Conservation (phyloP, 1,140 invertebrate species). For the Portunus trituberculatus region DNA sequence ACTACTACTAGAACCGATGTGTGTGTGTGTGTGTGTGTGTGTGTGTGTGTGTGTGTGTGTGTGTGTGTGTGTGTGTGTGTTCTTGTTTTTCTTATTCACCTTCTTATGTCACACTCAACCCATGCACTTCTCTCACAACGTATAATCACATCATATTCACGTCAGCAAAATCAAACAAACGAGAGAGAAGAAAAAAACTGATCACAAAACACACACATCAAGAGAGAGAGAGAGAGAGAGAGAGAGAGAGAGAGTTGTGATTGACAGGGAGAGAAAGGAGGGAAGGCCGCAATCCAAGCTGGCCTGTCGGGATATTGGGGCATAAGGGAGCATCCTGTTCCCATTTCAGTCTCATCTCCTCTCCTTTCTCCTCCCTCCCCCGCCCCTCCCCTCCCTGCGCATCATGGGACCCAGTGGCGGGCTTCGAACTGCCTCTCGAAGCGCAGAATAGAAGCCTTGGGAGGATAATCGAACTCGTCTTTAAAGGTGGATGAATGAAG, state of each 20-base stretch:
- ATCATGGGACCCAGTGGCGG: background rate
- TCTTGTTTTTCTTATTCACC: background rate
- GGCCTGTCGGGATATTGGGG: background rate
- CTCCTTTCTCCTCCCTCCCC: background rate
- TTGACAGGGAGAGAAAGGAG: background rate
- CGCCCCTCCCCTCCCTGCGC: background rate
- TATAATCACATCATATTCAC: no score
- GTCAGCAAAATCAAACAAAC: no score
- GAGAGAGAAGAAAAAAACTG: no score
- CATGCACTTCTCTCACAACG: no score
- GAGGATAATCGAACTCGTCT: slow-evolving; percentile 20
- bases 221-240: slow-evolving; percentile 20
- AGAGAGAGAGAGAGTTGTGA: background rate
- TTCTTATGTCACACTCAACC: no score
- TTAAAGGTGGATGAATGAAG: background rate
- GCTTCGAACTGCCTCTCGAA: background rate
- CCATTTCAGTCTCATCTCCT: background rate
- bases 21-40: slow-evolving; percentile 4
- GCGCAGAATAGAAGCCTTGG: background rate
- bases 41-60: background rate
- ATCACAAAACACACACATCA: no score
- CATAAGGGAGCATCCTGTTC: slow-evolving; percentile 9
- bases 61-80: background rate
- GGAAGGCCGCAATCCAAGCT: background rate
- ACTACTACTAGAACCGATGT: background rate